phyloP scores from a whole-genome alignment of 2,113 vertebrate species.

The Platysteira castanea region DNA sequence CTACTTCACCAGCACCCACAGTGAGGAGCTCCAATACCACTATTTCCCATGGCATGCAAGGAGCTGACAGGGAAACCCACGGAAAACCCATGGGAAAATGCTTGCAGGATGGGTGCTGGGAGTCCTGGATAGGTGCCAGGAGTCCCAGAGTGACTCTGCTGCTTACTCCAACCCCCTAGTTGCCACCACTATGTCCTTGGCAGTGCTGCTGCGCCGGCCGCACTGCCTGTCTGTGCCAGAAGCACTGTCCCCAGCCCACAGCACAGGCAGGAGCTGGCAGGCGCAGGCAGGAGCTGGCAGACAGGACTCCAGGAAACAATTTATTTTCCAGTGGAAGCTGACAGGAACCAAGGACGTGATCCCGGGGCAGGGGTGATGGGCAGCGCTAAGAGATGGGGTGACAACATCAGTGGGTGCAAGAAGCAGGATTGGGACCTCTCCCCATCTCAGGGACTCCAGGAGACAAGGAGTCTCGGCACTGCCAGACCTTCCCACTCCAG shows the following conservation, averaged over 20 bases:
- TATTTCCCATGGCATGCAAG: rapidly evolving
- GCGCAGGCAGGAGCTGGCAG: background rate
- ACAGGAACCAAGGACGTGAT: background rate
- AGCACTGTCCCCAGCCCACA: background rate
- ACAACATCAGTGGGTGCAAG: background rate
- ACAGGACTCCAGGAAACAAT: background rate
- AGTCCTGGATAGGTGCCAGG: background rate
- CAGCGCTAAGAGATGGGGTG: background rate
- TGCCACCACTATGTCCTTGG: background rate
- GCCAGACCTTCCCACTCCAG: background rate
- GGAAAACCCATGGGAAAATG: background rate
- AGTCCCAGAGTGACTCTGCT: background rate
- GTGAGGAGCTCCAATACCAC: background rate
- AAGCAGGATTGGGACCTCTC: background rate
- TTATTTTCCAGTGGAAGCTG: background rate
- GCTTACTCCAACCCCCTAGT: rapidly evolving
- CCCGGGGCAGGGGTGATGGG: background rate
- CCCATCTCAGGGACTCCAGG: background rate
- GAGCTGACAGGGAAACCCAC: background rate
- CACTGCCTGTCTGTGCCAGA: background rate
- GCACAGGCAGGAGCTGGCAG: background rate
- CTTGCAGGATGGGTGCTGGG: background rate
- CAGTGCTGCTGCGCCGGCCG: background rate
- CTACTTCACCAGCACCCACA: background rate
- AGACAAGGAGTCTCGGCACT: background rate